These are phyloP conservation scores for Pseudoatta argentina DNA, from an alignment of 1,140 invertebrate genomes.

Conservation along the genomic window DNA sequence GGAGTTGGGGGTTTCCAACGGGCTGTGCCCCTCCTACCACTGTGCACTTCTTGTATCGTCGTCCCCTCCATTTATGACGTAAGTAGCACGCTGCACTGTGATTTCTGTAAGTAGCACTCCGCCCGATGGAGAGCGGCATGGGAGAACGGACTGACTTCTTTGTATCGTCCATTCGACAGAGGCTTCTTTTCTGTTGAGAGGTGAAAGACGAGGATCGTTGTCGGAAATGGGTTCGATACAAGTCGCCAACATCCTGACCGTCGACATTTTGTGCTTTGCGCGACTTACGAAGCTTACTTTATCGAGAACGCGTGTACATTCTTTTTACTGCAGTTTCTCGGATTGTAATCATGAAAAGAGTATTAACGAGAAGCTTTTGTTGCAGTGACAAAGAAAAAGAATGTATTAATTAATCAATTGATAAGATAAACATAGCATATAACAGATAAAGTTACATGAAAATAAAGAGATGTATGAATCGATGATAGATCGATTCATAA, in stretches of 20 bases:
- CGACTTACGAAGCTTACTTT: background rate
- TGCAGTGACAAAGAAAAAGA: slow-evolving; percentile 14
- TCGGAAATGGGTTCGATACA: slow-evolving; percentile 65
- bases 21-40: slow-evolving; percentile 65
- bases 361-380: slow-evolving; percentile 35
- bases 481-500: background rate
- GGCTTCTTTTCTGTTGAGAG: slow-evolving; percentile 46
- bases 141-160: slow-evolving; percentile 38
- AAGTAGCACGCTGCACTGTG: slow-evolving; percentile 79
- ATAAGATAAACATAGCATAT: slow-evolving; percentile 24
- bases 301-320: slow-evolving; percentile 35
- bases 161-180: slow-evolving; percentile 49
- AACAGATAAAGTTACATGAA: background rate
- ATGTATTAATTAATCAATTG: slow-evolving; percentile 41
- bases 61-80: slow-evolving; percentile 72
- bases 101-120: slow-evolving; percentile 84
- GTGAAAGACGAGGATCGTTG: slow-evolving; percentile 60
- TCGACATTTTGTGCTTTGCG: slow-evolving; percentile 21
- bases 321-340: slow-evolving; percentile 4
- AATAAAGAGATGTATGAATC: background rate
- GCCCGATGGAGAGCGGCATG: slow-evolving; percentile 73
- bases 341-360: background rate
- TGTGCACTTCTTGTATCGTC: slow-evolving; percentile 69
- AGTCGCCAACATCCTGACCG: slow-evolving; percentile 24
- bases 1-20: slow-evolving; percentile 69